Evolutionary conservation across 2,113 vertebrate genomes (phyloP).

Genomic region (Malurus elegans): DNA sequence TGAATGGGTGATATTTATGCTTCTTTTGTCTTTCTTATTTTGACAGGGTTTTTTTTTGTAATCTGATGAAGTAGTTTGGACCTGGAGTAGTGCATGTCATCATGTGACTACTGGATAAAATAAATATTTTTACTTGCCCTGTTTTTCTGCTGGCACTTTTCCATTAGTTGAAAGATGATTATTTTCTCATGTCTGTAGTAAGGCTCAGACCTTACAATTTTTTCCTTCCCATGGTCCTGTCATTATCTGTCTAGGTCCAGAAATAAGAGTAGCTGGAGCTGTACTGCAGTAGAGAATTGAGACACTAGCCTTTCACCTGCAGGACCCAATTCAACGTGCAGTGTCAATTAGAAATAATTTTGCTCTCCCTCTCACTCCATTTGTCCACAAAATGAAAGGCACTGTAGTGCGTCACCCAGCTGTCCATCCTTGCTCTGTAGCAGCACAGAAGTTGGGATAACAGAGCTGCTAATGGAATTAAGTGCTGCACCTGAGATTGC

Average conservation of each 20-base stretch:
- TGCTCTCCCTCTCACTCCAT: neutral
- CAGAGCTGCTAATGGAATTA: neutral
- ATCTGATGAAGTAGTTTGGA: neutral
- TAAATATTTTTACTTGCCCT: neutral
- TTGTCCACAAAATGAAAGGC: neutral
- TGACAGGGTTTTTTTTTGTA: neutral
- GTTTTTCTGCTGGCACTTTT: neutral
- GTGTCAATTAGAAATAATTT: constrained; percentile 17
- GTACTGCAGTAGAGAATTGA: neutral
- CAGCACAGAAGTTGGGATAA: neutral
- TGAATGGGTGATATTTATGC: neutral
- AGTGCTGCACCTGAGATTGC: neutral
- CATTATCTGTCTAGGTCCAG: neutral
- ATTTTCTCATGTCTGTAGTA: neutral
- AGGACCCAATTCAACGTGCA: neutral
- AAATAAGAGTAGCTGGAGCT: neutral
- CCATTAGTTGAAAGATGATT: neutral
- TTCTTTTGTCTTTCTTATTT: neutral
- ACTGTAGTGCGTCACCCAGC: neutral
- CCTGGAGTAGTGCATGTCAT: rapidly evolving
- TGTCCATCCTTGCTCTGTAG: neutral
- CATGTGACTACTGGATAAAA: neutral
- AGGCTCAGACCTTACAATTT: neutral
- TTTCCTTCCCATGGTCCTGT: neutral
- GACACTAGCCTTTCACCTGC: neutral